Evolutionary conservation across 2,888 invertebrate genomes (phyloP), one percentile per base, ranked within the genome.

Genomic region (Melanargia galathea): DNA sequence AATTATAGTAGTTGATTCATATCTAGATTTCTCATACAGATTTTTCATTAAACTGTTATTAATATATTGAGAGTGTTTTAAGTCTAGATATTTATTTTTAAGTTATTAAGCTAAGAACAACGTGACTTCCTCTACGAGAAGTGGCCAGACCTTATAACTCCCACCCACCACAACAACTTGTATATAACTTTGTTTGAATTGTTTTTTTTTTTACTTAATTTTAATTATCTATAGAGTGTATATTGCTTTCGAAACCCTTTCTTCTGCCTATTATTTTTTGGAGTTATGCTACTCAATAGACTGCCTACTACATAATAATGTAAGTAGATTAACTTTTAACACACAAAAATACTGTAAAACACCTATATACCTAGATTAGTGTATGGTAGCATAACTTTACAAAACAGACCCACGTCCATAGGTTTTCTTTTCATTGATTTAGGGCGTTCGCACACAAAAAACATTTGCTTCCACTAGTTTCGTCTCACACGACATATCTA

Each of bases 101-200:
- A 71, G 70, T 71, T 70, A 71, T 72, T 70, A 63, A 74, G 8
- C 72, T 79, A 76, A 76, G 75, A 81, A 79, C 80, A 81, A 82
- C 78, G 51, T 22, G 49, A 59, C 71, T 74, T 76, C 72, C 72
- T 75, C 70, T 72, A 67, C 63, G 68, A 72, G 66, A 80, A 86
- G 87, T 87, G 87, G 87, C 87, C 87, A 86, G 87, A 81, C 68
- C 69, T 73, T 78, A 75, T 80, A 77, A 77, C 76, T 85, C 86
- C 86, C 84, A 84, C 87, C 87, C 83, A 88, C 87, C 84, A 87
- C 84, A 77, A 59, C 54, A 73, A 64, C 16, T 54, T 87, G 86
- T 87, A 88, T 80, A 86, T 85, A 86, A 81, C 75, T 73, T 77
- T 79, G 76, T 80, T 78, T 77, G 75, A 73, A 71, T 77, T 79